phyloP scores from a whole-genome alignment of 2,113 vertebrate genomes.

The Embiotoca jacksoni region DNA sequence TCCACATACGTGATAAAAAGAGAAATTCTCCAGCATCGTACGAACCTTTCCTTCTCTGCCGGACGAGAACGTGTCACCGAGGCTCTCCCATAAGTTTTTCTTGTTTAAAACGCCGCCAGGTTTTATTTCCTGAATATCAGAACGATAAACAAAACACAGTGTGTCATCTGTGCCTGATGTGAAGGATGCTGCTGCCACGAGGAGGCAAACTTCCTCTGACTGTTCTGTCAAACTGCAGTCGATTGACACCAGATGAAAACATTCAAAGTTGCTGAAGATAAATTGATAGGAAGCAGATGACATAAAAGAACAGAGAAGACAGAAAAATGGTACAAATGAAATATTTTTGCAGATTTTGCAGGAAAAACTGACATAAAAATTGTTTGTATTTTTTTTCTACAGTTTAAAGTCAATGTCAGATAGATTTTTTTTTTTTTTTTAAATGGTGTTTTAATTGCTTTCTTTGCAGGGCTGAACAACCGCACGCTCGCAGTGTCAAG shows the following conservation, averaged over 20 bases:
- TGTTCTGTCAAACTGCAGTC: not conserved
- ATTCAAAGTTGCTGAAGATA: slow-evolving; percentile 26
- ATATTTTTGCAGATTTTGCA: too few relatives aligned
- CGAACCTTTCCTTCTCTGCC: slow-evolving; percentile 40
- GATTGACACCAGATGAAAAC: slow-evolving; percentile 15
- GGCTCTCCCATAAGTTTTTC: slow-evolving; percentile 89
- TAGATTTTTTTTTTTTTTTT: too few relatives aligned
- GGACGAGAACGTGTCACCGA: slow-evolving; percentile 66
- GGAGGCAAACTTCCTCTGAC: slow-evolving; percentile 24
- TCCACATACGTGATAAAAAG: too few relatives aligned
- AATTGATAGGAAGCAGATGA: not conserved
- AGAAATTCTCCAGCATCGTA: too few relatives aligned
- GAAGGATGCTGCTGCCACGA: slow-evolving; percentile 9
- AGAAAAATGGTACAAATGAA: too few relatives aligned
- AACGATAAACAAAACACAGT: not conserved
- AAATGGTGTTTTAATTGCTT: not conserved
- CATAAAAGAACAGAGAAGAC: too few relatives aligned
- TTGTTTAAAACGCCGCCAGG: slow-evolving; percentile 88
- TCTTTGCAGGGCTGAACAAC: not conserved
- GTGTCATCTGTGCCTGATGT: too few relatives aligned
- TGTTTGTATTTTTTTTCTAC: not conserved
- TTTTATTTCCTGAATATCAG: slow-evolving; percentile 86
- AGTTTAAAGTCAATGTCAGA: too few relatives aligned
- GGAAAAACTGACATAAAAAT: too few relatives aligned
- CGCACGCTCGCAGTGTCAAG: not conserved